Evolutionary conservation across 2,888 invertebrate genomes (phyloP), one percentile per base, ranked within the genome.

Genomic region (Cyclophora albipunctata): DNA sequence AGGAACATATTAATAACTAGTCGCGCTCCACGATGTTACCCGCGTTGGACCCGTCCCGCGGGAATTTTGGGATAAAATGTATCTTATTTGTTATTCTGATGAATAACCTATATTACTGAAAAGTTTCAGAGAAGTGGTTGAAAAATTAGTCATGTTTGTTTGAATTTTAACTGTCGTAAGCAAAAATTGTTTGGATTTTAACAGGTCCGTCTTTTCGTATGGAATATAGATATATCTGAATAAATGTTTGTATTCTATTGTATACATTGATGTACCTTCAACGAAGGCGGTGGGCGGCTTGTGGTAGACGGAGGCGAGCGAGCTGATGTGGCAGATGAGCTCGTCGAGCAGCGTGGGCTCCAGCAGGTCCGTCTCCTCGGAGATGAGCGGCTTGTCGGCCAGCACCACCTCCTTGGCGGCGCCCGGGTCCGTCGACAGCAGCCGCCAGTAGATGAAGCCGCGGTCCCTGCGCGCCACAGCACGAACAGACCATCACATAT

Each of bases 251-350:
- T 2, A 20, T 20, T 20, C 20, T 20, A 20, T 20, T 20, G 20
- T 20, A 20, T 20, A 20, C 2, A 20, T 20, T 20, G 20, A 20
- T 20, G 20, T 20, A 71, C 96, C 98, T 88, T 99, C 99, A 4
- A 99, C 98, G 79, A 99, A 99, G 0, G 99, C 98, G 6, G 96
- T 96, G 0, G 99, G 99, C 34, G 99, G 99, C 79, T 99, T 99
- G 76, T 99, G 99, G 77, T 99, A 99, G 6, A 99, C 99, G 43
- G 98, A 97, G 0, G 99, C 99, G 62, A 99, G 91, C 45, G 97
- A 97, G 55, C 98, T 98, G 73, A 99, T 99, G 84, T 99, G 99
- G 77, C 99, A 99, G 73, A 99, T 98, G 51, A 99, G 91, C 84
- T 99, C 99, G 80, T 99, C 99, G 56, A 99, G 86, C 43, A 99